Evolutionary conservation across 2,888 invertebrate species (phyloP).

Genomic region (Blastobasis lacticolella): DNA sequence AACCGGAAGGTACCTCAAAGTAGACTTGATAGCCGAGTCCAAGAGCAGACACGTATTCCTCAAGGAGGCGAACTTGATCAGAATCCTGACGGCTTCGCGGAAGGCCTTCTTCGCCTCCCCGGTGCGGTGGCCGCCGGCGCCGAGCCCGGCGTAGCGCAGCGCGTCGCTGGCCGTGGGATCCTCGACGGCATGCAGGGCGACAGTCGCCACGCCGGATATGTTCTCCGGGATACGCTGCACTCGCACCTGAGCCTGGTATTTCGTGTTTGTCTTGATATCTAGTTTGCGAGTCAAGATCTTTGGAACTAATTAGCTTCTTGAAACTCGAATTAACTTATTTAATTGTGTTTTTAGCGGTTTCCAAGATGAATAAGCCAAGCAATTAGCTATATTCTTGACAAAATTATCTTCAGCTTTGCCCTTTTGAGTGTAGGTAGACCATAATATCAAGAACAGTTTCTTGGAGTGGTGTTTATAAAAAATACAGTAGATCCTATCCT

Average conservation of each 20-base stretch:
- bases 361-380: no score
- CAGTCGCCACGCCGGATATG: constrained; percentile 57
- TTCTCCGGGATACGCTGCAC: constrained; percentile 54
- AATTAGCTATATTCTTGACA: no score
- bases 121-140: constrained; percentile 59
- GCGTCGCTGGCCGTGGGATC: constrained; percentile 44
- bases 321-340: no score
- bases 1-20: constrained; percentile 39
- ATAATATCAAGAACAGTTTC: no score
- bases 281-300: no score
- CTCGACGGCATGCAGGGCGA: constrained; percentile 49
- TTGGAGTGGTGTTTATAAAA: no score
- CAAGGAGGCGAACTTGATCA: constrained; percentile 68
- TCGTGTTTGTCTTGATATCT: no score
- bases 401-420: no score
- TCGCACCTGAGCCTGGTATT: constrained; percentile 52
- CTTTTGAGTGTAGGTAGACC: no score
- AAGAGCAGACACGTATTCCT: constrained; percentile 53
- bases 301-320: no score
- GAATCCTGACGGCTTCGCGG: constrained; percentile 45
- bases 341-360: no score
- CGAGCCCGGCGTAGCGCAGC: constrained; percentile 52
- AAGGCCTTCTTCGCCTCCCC: constrained; percentile 58
- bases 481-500: no score
- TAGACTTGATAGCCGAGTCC: constrained; percentile 49